These are phyloP conservation scores for Taphrorychus bicolor DNA, from an alignment of 2,888 invertebrate genomes.

Conservation along the genomic window DNA sequence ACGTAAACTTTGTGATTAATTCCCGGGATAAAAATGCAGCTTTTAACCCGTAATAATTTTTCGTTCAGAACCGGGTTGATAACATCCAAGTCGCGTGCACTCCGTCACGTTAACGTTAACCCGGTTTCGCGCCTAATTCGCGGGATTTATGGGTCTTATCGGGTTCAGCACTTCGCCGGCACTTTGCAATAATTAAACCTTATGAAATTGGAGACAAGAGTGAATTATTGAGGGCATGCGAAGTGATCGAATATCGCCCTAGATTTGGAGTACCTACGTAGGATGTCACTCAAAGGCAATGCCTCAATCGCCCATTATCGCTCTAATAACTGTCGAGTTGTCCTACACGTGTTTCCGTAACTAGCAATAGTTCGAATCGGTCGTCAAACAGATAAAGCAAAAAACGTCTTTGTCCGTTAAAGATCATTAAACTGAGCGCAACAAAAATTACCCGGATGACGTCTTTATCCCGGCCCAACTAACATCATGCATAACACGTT, in stretches of 20 bases:
- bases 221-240: constrained; percentile 26
- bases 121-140: constrained; percentile 35
- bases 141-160: constrained; percentile 37
- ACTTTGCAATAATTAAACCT: constrained; percentile 38
- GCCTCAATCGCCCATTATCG: too few relatives aligned
- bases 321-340: too few relatives aligned
- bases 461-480: too few relatives aligned
- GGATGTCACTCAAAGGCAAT: too few relatives aligned
- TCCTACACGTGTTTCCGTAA: too few relatives aligned
- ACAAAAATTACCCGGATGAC: too few relatives aligned
- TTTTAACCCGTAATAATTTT: constrained; percentile 1
- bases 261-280: too few relatives aligned
- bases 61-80: constrained; percentile 12
- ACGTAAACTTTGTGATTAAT: neutral
- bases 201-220: constrained; percentile 37
- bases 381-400: too few relatives aligned
- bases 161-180: constrained; percentile 30
- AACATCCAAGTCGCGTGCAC: constrained; percentile 24
- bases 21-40: neutral
- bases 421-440: too few relatives aligned
- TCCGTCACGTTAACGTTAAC: constrained; percentile 26
- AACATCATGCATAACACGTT: too few relatives aligned
- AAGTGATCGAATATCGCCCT: neutral
- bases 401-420: too few relatives aligned
- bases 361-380: too few relatives aligned